A percentile compares a stretch with the other conserved stretches of the same genome.
Conservation (phyloP, 2,113 vertebrate species). For the Callopanchax toddi region DNA sequence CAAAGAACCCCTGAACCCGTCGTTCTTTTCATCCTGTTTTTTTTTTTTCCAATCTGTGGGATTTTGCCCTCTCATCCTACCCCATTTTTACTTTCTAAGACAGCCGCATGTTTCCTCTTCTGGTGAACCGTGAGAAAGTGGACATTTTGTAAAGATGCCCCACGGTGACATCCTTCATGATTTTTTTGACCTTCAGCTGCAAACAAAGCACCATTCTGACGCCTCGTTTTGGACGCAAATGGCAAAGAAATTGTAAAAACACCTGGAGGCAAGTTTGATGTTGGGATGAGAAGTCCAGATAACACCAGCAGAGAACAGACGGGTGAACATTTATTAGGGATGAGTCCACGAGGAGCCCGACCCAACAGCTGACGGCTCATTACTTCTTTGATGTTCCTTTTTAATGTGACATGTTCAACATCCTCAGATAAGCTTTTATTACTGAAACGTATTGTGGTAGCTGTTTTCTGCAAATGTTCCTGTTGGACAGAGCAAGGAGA, state of each 20-base stretch:
- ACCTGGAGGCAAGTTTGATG: neutral
- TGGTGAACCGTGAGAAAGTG: constrained; percentile 27
- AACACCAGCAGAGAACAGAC: constrained; percentile 58
- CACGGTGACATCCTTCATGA: neutral
- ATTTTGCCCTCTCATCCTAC: constrained; percentile 39
- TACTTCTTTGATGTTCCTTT: constrained; percentile 21
- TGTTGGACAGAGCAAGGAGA: constrained; percentile 6
- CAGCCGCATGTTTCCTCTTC: constrained; percentile 47
- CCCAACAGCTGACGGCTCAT: constrained; percentile 17
- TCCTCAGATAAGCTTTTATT: constrained; percentile 41
- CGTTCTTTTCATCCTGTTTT: constrained; percentile 5
- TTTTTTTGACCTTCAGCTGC: constrained; percentile 9
- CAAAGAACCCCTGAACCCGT: constrained; percentile 30
- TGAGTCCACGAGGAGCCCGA: constrained; percentile 8
- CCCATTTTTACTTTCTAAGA: constrained; percentile 35
- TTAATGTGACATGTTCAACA: constrained; percentile 54
- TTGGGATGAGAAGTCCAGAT: constrained; percentile 20
- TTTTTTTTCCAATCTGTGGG: neutral
- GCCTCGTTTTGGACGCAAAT: constrained; percentile 2
- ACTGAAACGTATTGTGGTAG: constrained; percentile 14
- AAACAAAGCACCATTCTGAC: neutral
- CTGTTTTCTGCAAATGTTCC: neutral
- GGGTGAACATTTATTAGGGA: too few relatives aligned
- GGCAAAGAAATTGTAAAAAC: constrained; percentile 5
- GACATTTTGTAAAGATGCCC: constrained; percentile 31